Evolutionary conservation across 1,140 invertebrate genomes (phyloP), one percentile per base, ranked within the genome.

Genomic region (Neotoxoptera formosana): DNA sequence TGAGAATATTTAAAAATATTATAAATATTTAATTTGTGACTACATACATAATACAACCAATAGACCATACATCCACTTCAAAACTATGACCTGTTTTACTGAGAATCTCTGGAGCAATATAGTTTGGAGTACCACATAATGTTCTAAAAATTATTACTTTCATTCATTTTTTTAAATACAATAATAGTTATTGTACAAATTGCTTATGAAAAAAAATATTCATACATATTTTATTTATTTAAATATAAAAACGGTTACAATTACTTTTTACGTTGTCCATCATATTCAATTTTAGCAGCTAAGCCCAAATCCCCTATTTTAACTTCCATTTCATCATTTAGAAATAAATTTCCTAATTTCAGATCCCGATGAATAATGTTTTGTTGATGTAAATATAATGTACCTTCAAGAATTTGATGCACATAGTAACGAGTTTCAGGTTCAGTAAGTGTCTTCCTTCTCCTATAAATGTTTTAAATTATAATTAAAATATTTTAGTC

Each of bases 271-370:
- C 97, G 95, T 95, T 97, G 96, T 94, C 98, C 98, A 94, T 98
- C 97, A 95, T 97, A 98, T 95, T 98, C 97, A 93, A 99, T 96
- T 95, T 96, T 97, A 6, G 99, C 98, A 11, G 99, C 99, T 45
- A 99, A 96, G 90, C 99, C 99, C 96, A 99, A 99, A 95, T 99
- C 99, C 87, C 99, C 99, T 94, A 99, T 99, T 96, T 99, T 99
- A 11, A 99, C 97, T 94, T 98, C 97, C 95, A 99, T 96, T 94
- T 99, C 97, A 95, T 99, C 98, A 95, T 99, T 98, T 45, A 99
- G 96, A 95, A 99, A 99, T 56, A 99, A 96, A 96, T 99, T 99
- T 25, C 99, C 99, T 41, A 99, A 96, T 95, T 99, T 99, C 21
- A 99, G 96, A 96, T 99, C 99, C 87, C 99, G 96, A 95, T 99